Base-by-base conservation (phyloP, 2,113 vertebrate species). In the Cromileptes altivelis region DNA sequence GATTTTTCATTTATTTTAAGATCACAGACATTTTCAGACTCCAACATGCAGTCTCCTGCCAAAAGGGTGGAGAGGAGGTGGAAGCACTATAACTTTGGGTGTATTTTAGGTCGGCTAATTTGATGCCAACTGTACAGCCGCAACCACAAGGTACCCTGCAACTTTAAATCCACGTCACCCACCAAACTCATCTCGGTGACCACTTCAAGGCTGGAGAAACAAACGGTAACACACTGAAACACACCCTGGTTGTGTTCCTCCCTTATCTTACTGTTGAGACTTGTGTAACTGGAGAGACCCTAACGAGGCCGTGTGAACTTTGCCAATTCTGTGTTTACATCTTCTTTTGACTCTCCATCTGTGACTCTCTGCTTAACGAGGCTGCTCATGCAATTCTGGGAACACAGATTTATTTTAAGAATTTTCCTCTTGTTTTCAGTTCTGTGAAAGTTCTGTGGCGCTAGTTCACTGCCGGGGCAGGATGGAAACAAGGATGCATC, bases 361-460 rank as follows among this genome's bases (percentile, higher is more conserved):
- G 78, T 45, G 30, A 64, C 79, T 60, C 61, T 60, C 30, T 10
- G 71, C 14, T 42, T 64, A 80, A 80, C 85, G 40, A 75, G 85
- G 74, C 81, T 81, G 74, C 80, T 82, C 84, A 78, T 70, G 75
- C 69, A 84, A 86, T 62, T 75, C 75, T 57, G 75, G 65, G 70
- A 90, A 67, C 62, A 73, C 50, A 62, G 55, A 69, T 87, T 88
- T 93, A 91, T 90, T 89, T 90, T 83, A 63, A 84, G 82, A 83
- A 79, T 27, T 61, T 81, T 81, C 71, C 68, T 85, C 68, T 85
- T 85, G 74, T 84, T 78, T 82, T 75, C 69, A 52, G 53, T 27
- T 70, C 50, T 85, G 49, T 63, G 40, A 64, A 86, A 81, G 67
- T 78, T 81, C 57, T 67, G 56, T 61, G 14, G 63, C 2, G 33